A percentile compares a stretch with the other conserved stretches of the same genome.
These are phyloP conservation scores for Epistrophella euchroma DNA, from an alignment of 2,888 invertebrate genomes.

Conservation along the genomic window DNA sequence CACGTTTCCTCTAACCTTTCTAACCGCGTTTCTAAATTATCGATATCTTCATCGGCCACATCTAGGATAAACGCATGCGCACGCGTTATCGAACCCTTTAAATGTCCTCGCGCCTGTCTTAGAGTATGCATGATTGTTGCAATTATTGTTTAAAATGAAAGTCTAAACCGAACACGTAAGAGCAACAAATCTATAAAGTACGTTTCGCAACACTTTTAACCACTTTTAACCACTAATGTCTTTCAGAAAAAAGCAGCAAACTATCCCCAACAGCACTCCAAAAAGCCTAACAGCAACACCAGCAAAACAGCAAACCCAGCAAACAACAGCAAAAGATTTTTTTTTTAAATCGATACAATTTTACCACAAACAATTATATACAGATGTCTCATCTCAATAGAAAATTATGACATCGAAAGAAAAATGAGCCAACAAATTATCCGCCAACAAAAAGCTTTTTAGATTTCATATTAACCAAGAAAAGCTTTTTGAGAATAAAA, in stretches of 20 bases:
- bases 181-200: neutral
- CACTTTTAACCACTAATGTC: too few relatives aligned
- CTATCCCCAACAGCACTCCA: neutral
- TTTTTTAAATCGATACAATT: neutral
- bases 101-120: constrained; percentile 23
- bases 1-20: neutral
- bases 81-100: constrained; percentile 17
- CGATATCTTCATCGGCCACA: constrained; percentile 7
- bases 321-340: neutral
- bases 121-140: neutral
- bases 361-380: too few relatives aligned
- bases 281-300: neutral
- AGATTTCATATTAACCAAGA: too few relatives aligned
- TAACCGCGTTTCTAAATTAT: constrained; percentile 11
- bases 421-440: too few relatives aligned
- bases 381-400: too few relatives aligned
- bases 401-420: too few relatives aligned
- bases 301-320: neutral
- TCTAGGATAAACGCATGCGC: constrained; percentile 1
- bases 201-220: too few relatives aligned
- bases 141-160: neutral
- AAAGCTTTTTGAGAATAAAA: too few relatives aligned
- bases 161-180: neutral
- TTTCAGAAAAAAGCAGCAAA: neutral
- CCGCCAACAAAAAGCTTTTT: too few relatives aligned